These are phyloP conservation scores for Scotopteryx bipunctaria DNA, from an alignment of 2,888 invertebrate species.

Conservation along the genomic window DNA sequence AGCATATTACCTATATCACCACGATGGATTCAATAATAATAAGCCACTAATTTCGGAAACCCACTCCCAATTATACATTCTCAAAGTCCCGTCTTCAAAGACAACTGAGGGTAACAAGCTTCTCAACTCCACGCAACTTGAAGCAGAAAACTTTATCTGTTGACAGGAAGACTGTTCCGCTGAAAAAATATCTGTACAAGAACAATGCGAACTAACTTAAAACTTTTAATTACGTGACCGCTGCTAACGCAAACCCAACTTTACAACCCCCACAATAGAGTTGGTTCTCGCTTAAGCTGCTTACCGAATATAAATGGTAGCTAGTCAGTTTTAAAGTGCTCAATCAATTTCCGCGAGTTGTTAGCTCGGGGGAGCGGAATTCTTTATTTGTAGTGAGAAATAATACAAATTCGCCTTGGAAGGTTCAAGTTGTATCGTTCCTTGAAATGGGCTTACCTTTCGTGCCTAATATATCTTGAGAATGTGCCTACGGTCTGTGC, in stretches of 20 bases:
- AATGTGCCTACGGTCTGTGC: conserved; percentile 1
- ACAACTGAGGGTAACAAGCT: conserved; percentile 23
- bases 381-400: conserved; percentile 33
- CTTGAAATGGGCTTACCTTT: conserved; percentile 7
- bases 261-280: conserved; percentile 7
- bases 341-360: conserved; percentile 29
- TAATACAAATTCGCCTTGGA: conserved; percentile 27
- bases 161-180: conserved; percentile 25
- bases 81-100: conserved; percentile 24
- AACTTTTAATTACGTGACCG: conserved; percentile 31
- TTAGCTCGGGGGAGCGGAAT: conserved; percentile 24
- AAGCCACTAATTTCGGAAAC: background rate
- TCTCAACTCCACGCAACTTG: conserved; percentile 23
- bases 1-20: too few relatives aligned
- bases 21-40: background rate
- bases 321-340: conserved; percentile 30
- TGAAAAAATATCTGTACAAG: conserved; percentile 27
- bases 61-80: conserved; percentile 27
- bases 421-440: conserved; percentile 9
- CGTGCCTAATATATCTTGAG: conserved; percentile 11
- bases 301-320: conserved; percentile 23
- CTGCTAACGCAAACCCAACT: background rate
- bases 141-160: conserved; percentile 26
- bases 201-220: conserved; percentile 28
- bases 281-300: background rate